phyloP scores from a whole-genome alignment of 2,113 vertebrate species.

The Phaethon lepturus region DNA sequence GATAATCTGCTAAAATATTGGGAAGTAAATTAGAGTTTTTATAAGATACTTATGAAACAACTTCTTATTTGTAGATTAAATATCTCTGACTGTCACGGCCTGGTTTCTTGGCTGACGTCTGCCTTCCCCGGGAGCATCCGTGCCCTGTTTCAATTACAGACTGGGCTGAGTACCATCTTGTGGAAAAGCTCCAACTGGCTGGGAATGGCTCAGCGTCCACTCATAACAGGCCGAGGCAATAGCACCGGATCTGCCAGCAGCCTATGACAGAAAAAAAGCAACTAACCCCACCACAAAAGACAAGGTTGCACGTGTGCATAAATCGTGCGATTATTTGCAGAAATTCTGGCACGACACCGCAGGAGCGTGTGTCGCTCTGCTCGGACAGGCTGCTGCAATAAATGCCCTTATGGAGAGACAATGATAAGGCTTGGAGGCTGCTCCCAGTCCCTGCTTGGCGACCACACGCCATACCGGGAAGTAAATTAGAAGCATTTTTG shows the following conservation, averaged over 20 bases:
- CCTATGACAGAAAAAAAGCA: neutral
- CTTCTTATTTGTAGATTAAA: slow-evolving; percentile 73
- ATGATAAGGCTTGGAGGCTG: neutral
- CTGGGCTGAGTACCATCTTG: slow-evolving; percentile 30
- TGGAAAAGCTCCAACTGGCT: slow-evolving; percentile 58
- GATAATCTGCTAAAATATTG: slow-evolving; percentile 76
- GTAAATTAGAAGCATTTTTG: neutral
- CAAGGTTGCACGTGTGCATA: neutral
- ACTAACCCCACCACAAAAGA: neutral
- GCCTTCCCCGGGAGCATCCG: neutral
- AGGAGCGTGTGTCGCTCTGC: accelerated
- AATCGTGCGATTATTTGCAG: neutral
- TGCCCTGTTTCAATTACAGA: slow-evolving; percentile 56
- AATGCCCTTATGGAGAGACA: neutral
- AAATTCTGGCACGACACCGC: neutral
- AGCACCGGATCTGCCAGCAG: neutral
- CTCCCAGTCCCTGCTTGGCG: neutral
- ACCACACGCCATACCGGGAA: neutral
- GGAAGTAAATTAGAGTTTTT: slow-evolving; percentile 74
- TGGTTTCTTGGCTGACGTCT: neutral
- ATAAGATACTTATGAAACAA: slow-evolving; percentile 76
- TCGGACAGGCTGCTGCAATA: neutral
- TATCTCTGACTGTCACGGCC: slow-evolving; percentile 39
- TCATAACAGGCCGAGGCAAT: neutral
- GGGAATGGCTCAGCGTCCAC: neutral